Base-by-base conservation (phyloP, 2,888 invertebrate genomes). In the Gymnosoma rotundatum region DNA sequence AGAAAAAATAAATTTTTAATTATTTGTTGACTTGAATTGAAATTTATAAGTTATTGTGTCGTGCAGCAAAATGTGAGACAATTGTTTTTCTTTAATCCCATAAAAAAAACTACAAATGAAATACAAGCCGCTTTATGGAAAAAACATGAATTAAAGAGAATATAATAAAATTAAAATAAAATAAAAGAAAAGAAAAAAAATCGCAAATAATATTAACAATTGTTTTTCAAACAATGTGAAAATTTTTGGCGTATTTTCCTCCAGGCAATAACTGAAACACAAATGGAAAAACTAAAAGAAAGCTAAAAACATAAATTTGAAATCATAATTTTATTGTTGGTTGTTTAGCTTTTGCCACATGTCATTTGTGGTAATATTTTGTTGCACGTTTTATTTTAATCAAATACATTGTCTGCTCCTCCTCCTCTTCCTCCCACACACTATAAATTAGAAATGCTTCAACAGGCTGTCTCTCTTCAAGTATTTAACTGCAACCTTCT, bases 321-420 rank as follows among this genome's bases (percentile, higher is more conserved):
- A 32, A 78, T 63, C 54, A 69, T 78, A 78, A 82, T 76, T 69
- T 56, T 70, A 52, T 20, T 72, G 60, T 18, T 56, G 45, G 21
- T 25, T 72, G 70, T 45, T 63, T 81, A n/a, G 42, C 75, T 81
- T 63, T 75, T 81, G 75, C 64, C 81, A 75, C 64, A 21, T 81
- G 81, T 81, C 81, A 81, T 74, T 74, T 79, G 66, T 75, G 64
- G 25, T 32, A 60, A 48, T 63, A 58, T 74, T 69, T 70, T 75
- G 75, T 81, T 75, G 81, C 81, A 81, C 81, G 81, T 81, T 81
- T 81, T 76, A 81, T 81, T 75, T 64, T 81, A 81, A 76, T 75
- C 81, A 81, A 58, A 64, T 8, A 54, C 32, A 81, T 48, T 70
- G 75, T 64, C 54, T 70, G 58, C 21, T 61, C 52, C 66, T 14